Evolutionary conservation across 2,113 vertebrate genomes (phyloP).

Genomic region (Erpornis zantholeuca): DNA sequence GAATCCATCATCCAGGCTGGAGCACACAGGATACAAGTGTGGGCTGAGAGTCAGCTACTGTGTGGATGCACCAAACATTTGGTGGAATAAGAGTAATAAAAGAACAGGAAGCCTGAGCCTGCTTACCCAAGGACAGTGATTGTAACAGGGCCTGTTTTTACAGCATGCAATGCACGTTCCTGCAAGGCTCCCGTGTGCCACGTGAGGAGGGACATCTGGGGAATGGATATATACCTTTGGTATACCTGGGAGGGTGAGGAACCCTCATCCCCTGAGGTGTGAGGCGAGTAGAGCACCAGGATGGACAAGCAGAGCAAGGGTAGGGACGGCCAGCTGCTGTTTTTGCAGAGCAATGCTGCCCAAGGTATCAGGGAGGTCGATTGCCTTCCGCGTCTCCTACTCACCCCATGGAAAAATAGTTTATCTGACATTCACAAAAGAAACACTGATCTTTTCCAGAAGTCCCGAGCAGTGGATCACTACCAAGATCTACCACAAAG

Average conservation of each 20-base stretch:
- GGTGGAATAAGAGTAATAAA: background rate
- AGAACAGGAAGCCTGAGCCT: background rate
- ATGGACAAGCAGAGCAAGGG: background rate
- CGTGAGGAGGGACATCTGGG: background rate
- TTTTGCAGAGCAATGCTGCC: background rate
- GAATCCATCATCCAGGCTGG: background rate
- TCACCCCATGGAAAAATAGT: background rate
- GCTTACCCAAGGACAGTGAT: background rate
- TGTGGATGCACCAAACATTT: background rate
- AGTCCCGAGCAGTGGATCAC: background rate
- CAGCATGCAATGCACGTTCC: background rate
- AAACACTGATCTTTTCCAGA: background rate
- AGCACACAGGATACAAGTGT: background rate
- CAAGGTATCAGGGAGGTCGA: background rate
- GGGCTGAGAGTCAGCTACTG: background rate
- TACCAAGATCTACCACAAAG: background rate
- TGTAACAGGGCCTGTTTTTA: background rate
- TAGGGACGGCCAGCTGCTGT: background rate
- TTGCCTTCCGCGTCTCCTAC: rapidly evolving
- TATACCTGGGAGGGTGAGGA: background rate
- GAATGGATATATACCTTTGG: background rate
- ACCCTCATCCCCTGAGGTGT: background rate
- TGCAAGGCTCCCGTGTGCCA: background rate
- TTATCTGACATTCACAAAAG: background rate
- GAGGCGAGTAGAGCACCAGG: background rate